Base-by-base conservation (phyloP, 2,888 invertebrate species). In the Noctua janthina region DNA sequence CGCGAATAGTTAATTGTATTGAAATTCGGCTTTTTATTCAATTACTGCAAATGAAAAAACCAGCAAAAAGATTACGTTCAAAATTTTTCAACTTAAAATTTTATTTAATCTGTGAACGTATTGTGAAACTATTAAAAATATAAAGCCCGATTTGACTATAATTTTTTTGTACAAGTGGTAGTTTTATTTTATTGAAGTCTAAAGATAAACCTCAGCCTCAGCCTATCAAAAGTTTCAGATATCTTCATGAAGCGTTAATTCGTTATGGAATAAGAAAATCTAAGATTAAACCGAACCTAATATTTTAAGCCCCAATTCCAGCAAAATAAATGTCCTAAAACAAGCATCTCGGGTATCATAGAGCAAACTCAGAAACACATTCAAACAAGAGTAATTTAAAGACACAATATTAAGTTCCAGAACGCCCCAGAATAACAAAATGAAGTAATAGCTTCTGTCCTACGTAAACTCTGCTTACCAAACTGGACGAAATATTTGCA, bases 361-460 rank as follows among this genome's bases (percentile, higher is more conserved):
- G 54, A 78, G 29, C 10, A 35, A 80, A 74, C 64, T 82, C n/a
- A 64, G 51, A 74, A 56, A 78, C 35, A 70, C 79, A 82, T 78
- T 81, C 74, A 77, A 82, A 76, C 66, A 86, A 83, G 56, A 83
- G 56, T 71, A 78, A 82, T 86, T 78, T 73, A 73, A 74, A 87
- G 64, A 73, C 74, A 80, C 80, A 83, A 82, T 82, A 84, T 84
- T 85, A 81, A 79, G 83, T 83, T 82, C 74, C 67, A 84, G 86
- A 87, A 74, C 64, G 77, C 76, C 82, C 78, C 75, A 83, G 72
- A 81, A 78, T 82, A 85, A 76, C 68, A 69, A 87, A 90, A 89
- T 87, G 84, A 87, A 85, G 83, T 87, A 88, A 87, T 90, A 89
- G 87, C 87, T 90, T 89, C 79, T 77, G 86, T 83, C 87, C 88